Conservation (phyloP, 2,888 invertebrate species). For the Kryphioiulus occultus region DNA sequence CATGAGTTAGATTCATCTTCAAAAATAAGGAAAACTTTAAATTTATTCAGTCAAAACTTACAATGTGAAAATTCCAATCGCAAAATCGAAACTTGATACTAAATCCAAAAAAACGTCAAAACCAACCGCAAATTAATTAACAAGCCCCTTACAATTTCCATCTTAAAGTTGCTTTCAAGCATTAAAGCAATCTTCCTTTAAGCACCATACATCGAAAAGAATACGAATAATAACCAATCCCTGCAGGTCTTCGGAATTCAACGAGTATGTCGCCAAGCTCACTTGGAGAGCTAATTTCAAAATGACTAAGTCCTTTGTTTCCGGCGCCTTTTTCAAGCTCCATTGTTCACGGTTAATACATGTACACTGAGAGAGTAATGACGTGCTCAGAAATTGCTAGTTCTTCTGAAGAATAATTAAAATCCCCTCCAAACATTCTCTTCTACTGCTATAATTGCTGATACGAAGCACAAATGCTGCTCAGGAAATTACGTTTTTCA, state of each 20-base stretch:
- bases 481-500: conserved; percentile 25
- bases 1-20: too few species aligned
- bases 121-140: background rate
- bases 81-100: background rate
- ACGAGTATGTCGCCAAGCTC: background rate
- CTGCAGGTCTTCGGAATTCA: conserved; percentile 10
- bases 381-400: conserved; percentile 25
- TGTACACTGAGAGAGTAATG: background rate
- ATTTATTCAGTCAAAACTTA: background rate
- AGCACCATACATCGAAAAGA: background rate
- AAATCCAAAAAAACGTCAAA: background rate
- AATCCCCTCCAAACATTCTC: conserved; percentile 11
- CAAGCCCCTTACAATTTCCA: background rate
- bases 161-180: background rate
- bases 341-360: background rate
- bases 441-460: conserved; percentile 19
- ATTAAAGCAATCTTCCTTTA: background rate
- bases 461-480: background rate
- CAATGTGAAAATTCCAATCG: background rate
- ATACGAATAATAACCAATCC: background rate
- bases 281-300: background rate
- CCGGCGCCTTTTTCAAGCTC: background rate
- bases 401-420: conserved; percentile 22
- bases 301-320: conserved; percentile 11
- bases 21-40: too few species aligned